These are phyloP conservation scores for Drosophila arizonae DNA, from an alignment of 1,140 invertebrate species.

Conservation along the genomic window DNA sequence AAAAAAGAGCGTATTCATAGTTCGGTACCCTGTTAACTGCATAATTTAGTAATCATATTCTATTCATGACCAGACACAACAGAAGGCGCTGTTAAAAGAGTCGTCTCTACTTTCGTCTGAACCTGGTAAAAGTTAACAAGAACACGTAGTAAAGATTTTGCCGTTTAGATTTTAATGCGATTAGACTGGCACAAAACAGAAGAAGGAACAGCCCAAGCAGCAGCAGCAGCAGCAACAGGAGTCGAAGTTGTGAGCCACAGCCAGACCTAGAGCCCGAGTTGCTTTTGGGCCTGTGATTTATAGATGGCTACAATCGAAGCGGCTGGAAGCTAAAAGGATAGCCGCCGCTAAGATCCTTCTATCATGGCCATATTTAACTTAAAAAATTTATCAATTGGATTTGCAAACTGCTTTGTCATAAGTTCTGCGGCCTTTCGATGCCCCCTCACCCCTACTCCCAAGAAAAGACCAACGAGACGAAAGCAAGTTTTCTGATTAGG, in stretches of 20 bases:
- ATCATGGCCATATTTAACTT: slow-evolving; percentile 60
- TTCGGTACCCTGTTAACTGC: not conserved
- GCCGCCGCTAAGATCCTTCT: slow-evolving; percentile 12
- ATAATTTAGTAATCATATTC: slow-evolving; percentile 9
- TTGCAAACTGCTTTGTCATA: slow-evolving; percentile 75
- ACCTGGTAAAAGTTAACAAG: slow-evolving; percentile 68
- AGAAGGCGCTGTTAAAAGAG: slow-evolving; percentile 9
- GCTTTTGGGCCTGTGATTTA: slow-evolving; percentile 61
- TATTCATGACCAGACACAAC: slow-evolving; percentile 4
- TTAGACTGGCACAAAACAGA: slow-evolving; percentile 64
- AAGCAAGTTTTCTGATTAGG: slow-evolving; percentile 51
- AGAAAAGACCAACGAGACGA: slow-evolving; percentile 16
- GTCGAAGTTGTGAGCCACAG: too few species aligned
- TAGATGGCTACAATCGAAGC: slow-evolving; percentile 62
- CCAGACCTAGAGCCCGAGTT: not conserved
- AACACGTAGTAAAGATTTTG: slow-evolving; percentile 75
- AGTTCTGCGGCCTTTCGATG: slow-evolving; percentile 59
- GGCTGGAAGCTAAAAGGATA: slow-evolving; percentile 15
- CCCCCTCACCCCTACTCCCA: not conserved
- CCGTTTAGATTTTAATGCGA: slow-evolving; percentile 75
- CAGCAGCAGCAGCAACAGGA: not conserved
- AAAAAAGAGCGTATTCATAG: not conserved
- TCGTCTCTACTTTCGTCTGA: slow-evolving; percentile 13
- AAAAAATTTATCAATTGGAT: slow-evolving; percentile 76
- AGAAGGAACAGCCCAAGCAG: not conserved